phyloP scores from a whole-genome alignment of 2,888 invertebrate species.

The Leptarthrus brevirostris region DNA sequence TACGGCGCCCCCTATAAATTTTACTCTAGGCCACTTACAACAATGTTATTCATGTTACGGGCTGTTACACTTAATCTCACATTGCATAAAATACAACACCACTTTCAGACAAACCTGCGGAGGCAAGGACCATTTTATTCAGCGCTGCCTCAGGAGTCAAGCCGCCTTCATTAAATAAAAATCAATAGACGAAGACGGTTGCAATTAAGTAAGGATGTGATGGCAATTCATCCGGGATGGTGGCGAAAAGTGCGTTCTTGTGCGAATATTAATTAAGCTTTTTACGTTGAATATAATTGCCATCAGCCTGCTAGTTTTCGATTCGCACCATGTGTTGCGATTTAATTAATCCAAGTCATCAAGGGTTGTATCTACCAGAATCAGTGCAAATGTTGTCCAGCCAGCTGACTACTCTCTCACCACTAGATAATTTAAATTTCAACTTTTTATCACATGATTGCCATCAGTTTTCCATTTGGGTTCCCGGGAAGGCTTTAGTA shows the following conservation, averaged over 20 bases:
- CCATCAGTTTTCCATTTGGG: slow-evolving; percentile 52
- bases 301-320: not conserved
- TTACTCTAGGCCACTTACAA: too few relatives aligned
- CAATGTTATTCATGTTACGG: too few relatives aligned
- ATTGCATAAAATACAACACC: not conserved
- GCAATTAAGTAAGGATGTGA: slow-evolving; percentile 19
- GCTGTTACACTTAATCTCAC: not conserved
- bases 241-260: slow-evolving; percentile 21
- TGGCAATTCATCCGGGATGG: not conserved
- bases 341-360: slow-evolving; percentile 37
- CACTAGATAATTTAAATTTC: slow-evolving; percentile 43
- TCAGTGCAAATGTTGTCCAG: slow-evolving; percentile 40
- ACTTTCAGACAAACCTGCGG: not conserved
- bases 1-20: too few relatives aligned
- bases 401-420: slow-evolving; percentile 39
- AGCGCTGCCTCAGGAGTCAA: not conserved
- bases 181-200: slow-evolving; percentile 12
- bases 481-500: slow-evolving; percentile 45
- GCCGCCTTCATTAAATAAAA: slow-evolving; percentile 24
- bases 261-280: slow-evolving; percentile 44
- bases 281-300: slow-evolving; percentile 9
- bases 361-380: not conserved
- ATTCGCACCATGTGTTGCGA: not conserved
- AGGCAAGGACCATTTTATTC: too few relatives aligned
- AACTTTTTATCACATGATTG: slow-evolving; percentile 49